Conservation (phyloP, 1,140 invertebrate genomes). For the Drosophila varians region DNA sequence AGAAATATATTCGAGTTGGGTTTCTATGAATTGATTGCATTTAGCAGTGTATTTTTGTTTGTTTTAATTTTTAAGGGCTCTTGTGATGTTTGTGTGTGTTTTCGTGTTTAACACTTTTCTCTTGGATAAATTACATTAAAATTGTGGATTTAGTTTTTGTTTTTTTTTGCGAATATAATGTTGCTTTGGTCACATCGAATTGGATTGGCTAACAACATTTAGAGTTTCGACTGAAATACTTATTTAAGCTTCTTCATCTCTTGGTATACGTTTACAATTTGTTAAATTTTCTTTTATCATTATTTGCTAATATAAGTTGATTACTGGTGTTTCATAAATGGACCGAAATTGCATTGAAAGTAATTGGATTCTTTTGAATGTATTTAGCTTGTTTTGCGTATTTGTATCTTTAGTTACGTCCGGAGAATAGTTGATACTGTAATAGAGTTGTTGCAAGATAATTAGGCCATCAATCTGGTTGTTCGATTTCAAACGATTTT, state of each 20-base stretch:
- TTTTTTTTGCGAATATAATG: constrained; percentile 24
- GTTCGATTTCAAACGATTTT: constrained; percentile 51
- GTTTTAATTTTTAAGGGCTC: constrained; percentile 8
- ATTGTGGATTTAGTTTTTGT: constrained; percentile 28
- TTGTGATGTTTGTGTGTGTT: constrained; percentile 6
- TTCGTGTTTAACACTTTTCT: constrained; percentile 66
- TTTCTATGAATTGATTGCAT: constrained; percentile 61
- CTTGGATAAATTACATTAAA: constrained; percentile 50
- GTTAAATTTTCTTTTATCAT: constrained; percentile 42
- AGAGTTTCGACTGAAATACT: constrained; percentile 55
- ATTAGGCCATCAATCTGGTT: constrained; percentile 73
- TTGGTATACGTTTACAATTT: constrained; percentile 68
- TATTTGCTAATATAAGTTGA: constrained; percentile 65
- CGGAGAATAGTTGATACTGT: constrained; percentile 81
- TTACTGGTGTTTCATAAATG: constrained; percentile 75
- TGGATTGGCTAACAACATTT: constrained; percentile 66
- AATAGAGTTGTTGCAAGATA: constrained; percentile 81
- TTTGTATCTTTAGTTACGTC: constrained; percentile 70
- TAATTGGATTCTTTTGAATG: constrained; percentile 58
- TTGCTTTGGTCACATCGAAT: constrained; percentile 62
- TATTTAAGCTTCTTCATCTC: constrained; percentile 33
- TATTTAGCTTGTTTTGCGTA: constrained; percentile 37
- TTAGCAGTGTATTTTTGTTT: constrained; percentile 35
- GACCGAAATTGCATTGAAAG: constrained; percentile 75
- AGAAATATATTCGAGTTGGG: constrained; percentile 34